Percentiles rank a stretch among this genome's conserved stretches.
Evolutionary conservation across 1,140 invertebrate species (phyloP).

Genomic region (Bombus superbus): DNA sequence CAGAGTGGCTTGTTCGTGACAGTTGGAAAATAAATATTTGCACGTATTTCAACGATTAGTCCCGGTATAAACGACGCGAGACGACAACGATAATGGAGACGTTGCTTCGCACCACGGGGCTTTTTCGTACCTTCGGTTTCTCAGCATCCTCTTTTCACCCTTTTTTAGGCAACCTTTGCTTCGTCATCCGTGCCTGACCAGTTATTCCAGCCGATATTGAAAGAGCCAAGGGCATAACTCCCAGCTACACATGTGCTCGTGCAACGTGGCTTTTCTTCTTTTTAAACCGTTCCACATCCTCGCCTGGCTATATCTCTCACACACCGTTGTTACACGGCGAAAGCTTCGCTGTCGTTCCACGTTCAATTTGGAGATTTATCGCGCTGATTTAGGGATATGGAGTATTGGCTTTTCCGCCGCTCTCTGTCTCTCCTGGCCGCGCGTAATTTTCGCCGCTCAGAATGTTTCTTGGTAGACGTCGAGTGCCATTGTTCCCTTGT

Average conservation of each 20-base stretch:
- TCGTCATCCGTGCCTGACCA: slow-evolving; percentile 1
- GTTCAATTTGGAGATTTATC: slow-evolving; percentile 39
- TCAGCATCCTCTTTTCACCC: neutral
- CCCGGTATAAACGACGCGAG: slow-evolving; percentile 66
- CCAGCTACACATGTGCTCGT: slow-evolving; percentile 25
- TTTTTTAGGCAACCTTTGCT: neutral
- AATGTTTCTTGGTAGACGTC: neutral
- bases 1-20: slow-evolving; percentile 66
- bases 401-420: slow-evolving; percentile 1
- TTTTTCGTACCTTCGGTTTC: slow-evolving; percentile 20
- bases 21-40: slow-evolving; percentile 74
- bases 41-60: slow-evolving; percentile 74
- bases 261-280: slow-evolving; percentile 13
- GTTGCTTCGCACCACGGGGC: neutral
- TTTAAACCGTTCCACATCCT: neutral
- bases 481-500: neutral
- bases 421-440: neutral
- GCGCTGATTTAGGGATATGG: slow-evolving; percentile 28
- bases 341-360: slow-evolving; percentile 21
- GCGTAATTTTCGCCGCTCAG: slow-evolving; percentile 4
- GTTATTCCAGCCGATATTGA: slow-evolving; percentile 40
- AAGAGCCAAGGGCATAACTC: slow-evolving; percentile 20
- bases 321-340: neutral
- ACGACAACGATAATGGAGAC: slow-evolving; percentile 62
- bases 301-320: neutral